These are phyloP conservation scores for Trachelus tabidus DNA, from an alignment of 2,888 invertebrate genomes.

Conservation along the genomic window DNA sequence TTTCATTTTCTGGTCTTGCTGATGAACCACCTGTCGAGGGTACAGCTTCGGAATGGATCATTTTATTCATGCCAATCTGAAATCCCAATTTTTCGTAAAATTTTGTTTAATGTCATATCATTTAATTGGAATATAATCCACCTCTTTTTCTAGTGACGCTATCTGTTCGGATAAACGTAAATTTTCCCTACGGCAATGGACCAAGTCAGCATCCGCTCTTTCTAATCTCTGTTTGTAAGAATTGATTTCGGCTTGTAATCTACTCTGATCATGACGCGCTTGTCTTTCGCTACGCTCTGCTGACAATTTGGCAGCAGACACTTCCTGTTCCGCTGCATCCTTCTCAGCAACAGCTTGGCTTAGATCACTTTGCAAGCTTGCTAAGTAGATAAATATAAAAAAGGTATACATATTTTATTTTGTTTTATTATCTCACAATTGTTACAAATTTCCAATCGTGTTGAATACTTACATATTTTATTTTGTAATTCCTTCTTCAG, in stretches of 20 bases:
- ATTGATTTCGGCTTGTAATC: slow-evolving; percentile 80
- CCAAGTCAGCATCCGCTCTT: slow-evolving; percentile 82
- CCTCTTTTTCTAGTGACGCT: slow-evolving; percentile 84
- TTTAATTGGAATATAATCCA: slow-evolving; percentile 51
- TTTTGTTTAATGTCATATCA: background rate
- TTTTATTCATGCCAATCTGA: slow-evolving; percentile 63
- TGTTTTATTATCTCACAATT: background rate
- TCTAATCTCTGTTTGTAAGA: slow-evolving; percentile 75
- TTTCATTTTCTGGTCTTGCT: slow-evolving; percentile 65
- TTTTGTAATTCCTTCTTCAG: slow-evolving; percentile 82
- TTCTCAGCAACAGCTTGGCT: slow-evolving; percentile 82
- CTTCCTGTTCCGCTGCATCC: slow-evolving; percentile 82
- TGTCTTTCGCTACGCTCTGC: slow-evolving; percentile 80
- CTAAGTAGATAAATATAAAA: slow-evolving; percentile 60
- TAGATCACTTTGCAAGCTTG: slow-evolving; percentile 80
- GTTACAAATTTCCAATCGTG: background rate
- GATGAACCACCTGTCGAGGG: slow-evolving; percentile 18
- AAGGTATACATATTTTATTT: background rate
- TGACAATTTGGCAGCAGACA: slow-evolving; percentile 74
- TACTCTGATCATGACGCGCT: slow-evolving; percentile 78
- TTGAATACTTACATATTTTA: slow-evolving; percentile 73
- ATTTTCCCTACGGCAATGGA: slow-evolving; percentile 84
- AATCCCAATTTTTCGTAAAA: slow-evolving; percentile 16
- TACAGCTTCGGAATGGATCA: slow-evolving; percentile 43
- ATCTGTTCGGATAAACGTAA: slow-evolving; percentile 82